Evolutionary conservation across 92 coral and sea anemone species (phyloP).

Genomic region (Epizoanthus rinbou): DNA sequence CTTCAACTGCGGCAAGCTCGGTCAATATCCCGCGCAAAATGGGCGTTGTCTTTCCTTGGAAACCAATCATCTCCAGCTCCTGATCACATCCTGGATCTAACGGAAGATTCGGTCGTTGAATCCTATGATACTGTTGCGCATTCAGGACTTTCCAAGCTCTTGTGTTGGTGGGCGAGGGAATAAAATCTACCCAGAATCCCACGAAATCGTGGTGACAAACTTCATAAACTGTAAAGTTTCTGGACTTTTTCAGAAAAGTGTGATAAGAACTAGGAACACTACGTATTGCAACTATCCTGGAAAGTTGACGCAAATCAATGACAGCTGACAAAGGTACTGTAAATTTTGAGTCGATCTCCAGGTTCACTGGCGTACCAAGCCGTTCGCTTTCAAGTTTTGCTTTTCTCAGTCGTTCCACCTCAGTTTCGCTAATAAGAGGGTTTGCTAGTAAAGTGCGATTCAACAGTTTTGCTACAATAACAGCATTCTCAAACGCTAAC

Average conservation of each 20-base stretch:
- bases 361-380: slow-evolving; percentile 59
- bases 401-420: slow-evolving; percentile 55
- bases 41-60: slow-evolving; percentile 48
- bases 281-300: slow-evolving; percentile 49
- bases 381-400: slow-evolving; percentile 42
- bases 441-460: slow-evolving; percentile 78
- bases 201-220: slow-evolving; percentile 69
- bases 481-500: slow-evolving; percentile 88
- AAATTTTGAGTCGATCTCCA: slow-evolving; percentile 56
- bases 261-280: slow-evolving; percentile 43
- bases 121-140: slow-evolving; percentile 62
- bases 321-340: slow-evolving; percentile 80
- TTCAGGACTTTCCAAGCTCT: slow-evolving; percentile 75
- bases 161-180: slow-evolving; percentile 66
- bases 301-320: slow-evolving; percentile 56
- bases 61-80: slow-evolving; percentile 59
- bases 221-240: slow-evolving; percentile 60
- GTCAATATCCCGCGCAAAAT: slow-evolving; percentile 69
- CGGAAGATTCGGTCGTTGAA: slow-evolving; percentile 30
- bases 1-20: slow-evolving; percentile 56
- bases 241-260: slow-evolving; percentile 45
- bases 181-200: slow-evolving; percentile 84
- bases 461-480: slow-evolving; percentile 68
- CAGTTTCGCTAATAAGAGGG: slow-evolving; percentile 79
- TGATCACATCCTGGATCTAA: slow-evolving; percentile 63